Percentiles rank a stretch among this genome's conserved stretches.
Conservation (phyloP, 2,113 vertebrate genomes). For the Lophius piscatorius region DNA sequence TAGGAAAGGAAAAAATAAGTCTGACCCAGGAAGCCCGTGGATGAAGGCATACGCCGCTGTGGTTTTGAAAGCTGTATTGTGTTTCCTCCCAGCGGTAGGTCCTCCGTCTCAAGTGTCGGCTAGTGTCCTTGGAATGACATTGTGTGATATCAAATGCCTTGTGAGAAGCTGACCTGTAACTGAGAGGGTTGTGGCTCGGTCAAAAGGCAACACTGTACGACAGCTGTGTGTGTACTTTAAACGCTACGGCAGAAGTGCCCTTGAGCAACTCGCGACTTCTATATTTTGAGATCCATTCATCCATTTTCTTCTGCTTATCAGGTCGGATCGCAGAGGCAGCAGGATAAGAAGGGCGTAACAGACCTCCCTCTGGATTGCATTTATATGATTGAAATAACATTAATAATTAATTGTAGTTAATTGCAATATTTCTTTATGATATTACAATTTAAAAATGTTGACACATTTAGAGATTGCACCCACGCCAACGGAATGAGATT, state of each 20-base stretch:
- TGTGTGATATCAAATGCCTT: slow-evolving; percentile 64
- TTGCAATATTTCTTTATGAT: too few species aligned
- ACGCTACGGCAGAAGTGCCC: not conserved
- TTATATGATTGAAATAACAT: too few species aligned
- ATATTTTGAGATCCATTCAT: not conserved
- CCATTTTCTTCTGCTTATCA: too few species aligned
- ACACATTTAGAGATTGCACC: too few species aligned
- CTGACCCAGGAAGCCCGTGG: slow-evolving; percentile 15
- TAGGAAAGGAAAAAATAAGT: slow-evolving; percentile 19
- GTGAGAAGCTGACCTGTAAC: slow-evolving; percentile 46
- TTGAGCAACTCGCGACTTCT: not conserved
- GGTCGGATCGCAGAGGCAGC: too few species aligned
- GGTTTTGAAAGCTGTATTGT: slow-evolving; percentile 22
- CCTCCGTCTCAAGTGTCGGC: slow-evolving; percentile 15
- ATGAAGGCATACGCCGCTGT: not conserved
- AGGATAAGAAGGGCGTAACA: too few species aligned
- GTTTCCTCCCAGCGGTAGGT: slow-evolving; percentile 24
- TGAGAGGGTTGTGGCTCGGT: slow-evolving; percentile 44
- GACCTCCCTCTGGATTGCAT: too few species aligned
- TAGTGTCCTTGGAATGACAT: slow-evolving; percentile 67
- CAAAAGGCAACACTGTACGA: slow-evolving; percentile 21
- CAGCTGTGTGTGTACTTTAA: not conserved
- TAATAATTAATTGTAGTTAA: too few species aligned
- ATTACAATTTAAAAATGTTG: too few species aligned
- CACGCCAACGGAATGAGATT: too few species aligned